These are phyloP conservation scores for Cenopis cana DNA, from an alignment of 2,888 invertebrate species.

Conservation along the genomic window DNA sequence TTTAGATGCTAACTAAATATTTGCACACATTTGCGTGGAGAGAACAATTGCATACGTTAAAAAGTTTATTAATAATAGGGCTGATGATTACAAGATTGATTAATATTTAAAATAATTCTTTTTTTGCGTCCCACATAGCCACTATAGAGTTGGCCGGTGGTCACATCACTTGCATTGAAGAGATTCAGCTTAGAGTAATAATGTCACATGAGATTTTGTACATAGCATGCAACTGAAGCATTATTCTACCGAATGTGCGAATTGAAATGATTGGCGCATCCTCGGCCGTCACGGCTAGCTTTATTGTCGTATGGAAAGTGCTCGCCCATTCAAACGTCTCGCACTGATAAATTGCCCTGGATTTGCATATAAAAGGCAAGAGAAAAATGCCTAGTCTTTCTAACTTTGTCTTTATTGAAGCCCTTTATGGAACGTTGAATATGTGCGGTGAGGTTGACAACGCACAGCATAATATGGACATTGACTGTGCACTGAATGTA, in stretches of 20 bases:
- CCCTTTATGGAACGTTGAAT: conserved; percentile 57
- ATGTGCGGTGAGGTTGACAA: conserved; percentile 48
- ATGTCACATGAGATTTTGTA: conserved; percentile 10
- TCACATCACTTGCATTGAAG: conserved; percentile 15
- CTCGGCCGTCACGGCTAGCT: conserved; percentile 53
- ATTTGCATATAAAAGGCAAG: conserved; percentile 77
- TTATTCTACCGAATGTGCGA: conserved; percentile 10
- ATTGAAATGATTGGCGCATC: conserved; percentile 40
- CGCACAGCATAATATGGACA: neutral
- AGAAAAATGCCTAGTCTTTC: conserved; percentile 65
- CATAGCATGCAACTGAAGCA: neutral
- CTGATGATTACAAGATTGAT: conserved; percentile 1
- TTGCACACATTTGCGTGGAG: no score
- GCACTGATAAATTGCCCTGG: conserved; percentile 75
- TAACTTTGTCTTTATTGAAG: conserved; percentile 65
- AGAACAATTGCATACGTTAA: no score
- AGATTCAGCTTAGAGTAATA: neutral
- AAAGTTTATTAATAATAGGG: no score
- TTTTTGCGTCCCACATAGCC: neutral
- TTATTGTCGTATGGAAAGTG: conserved; percentile 64
- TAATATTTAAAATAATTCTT: neutral
- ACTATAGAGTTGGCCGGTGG: conserved; percentile 11
- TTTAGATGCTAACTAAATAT: no score
- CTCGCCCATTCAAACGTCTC: conserved; percentile 74
- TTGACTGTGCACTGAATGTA: neutral